These are phyloP conservation scores for Drosophila sp. DNA, from an alignment of 1,140 invertebrate species.

Conservation along the genomic window DNA sequence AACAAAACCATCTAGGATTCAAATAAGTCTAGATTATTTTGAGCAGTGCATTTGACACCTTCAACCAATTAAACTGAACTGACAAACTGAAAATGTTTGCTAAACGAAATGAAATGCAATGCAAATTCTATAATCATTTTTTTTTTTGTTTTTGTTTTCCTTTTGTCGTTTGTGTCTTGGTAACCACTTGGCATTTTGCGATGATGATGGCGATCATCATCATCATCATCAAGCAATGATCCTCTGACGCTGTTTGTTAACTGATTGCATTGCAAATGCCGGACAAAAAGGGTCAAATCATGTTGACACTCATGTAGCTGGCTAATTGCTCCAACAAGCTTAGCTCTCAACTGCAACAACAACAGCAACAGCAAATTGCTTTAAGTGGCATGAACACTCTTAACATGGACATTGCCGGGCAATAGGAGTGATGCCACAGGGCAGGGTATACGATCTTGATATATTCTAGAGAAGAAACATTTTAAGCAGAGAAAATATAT, in stretches of 20 bases:
- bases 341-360: conserved; percentile 21
- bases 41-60: conserved; percentile 1
- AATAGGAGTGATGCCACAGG: too few relatives aligned
- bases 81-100: conserved; percentile 28
- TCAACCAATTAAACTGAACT: conserved; percentile 35
- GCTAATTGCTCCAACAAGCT: conserved; percentile 73
- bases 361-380: conserved; percentile 25
- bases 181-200: conserved; percentile 1
- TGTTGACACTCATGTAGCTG: conserved; percentile 62
- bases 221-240: background rate
- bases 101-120: conserved; percentile 53
- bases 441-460: too few relatives aligned
- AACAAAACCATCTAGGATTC: too few relatives aligned
- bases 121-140: conserved; percentile 26
- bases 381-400: conserved; percentile 8
- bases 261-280: conserved; percentile 68
- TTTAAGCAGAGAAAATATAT: too few relatives aligned
- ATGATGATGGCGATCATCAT: background rate
- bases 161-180: conserved; percentile 1
- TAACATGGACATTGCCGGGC: too few relatives aligned
- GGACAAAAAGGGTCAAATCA: conserved; percentile 56
- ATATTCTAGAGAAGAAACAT: too few relatives aligned
- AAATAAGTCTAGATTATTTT: too few relatives aligned
- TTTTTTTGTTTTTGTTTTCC: background rate
- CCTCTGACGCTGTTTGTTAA: conserved; percentile 39